Percentiles rank a stretch among this genome's conserved stretches.
Conservation (phyloP, 2,113 vertebrate species). For the Danio rerio region DNA sequence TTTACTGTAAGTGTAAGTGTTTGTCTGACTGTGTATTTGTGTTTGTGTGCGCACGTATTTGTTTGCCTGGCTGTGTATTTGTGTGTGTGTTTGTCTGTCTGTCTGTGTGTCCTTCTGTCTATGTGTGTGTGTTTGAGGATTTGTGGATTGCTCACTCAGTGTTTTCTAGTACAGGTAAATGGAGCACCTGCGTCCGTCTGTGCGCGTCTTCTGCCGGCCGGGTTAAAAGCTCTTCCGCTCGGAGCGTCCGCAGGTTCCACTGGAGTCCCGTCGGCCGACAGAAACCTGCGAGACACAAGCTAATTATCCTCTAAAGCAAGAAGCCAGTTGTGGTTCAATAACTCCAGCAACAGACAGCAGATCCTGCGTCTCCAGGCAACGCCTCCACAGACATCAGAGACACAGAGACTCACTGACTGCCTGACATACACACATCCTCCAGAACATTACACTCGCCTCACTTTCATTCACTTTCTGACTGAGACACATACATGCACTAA, state of each 20-base stretch:
- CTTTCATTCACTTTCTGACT: background rate
- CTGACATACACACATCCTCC: too few relatives aligned
- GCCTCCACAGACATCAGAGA: too few relatives aligned
- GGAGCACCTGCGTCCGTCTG: slow-evolving; percentile 15
- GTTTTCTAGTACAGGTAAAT: background rate
- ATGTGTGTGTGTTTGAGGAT: slow-evolving; percentile 40
- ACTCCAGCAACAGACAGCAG: slow-evolving; percentile 81
- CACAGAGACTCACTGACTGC: too few relatives aligned
- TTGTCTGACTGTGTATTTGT: too few relatives aligned
- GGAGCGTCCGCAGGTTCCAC: slow-evolving; percentile 90
- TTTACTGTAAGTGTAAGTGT: too few relatives aligned
- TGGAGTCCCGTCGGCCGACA: slow-evolving; percentile 88
- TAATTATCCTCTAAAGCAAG: slow-evolving; percentile 93
- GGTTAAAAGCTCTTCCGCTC: slow-evolving; percentile 68
- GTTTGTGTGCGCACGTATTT: too few relatives aligned
- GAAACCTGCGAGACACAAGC: slow-evolving; percentile 93
- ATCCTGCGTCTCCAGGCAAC: too few relatives aligned
- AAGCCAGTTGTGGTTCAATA: slow-evolving; percentile 98
- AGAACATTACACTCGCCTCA: background rate
- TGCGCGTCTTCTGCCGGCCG: too few relatives aligned
- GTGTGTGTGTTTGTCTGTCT: background rate
- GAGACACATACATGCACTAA: background rate
- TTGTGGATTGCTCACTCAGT: slow-evolving; percentile 8
- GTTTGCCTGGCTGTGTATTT: slow-evolving; percentile 34
- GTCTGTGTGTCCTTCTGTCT: background rate